Evolutionary conservation across 2,113 vertebrate genomes (phyloP).

Genomic region (Pterocles orientalis): DNA sequence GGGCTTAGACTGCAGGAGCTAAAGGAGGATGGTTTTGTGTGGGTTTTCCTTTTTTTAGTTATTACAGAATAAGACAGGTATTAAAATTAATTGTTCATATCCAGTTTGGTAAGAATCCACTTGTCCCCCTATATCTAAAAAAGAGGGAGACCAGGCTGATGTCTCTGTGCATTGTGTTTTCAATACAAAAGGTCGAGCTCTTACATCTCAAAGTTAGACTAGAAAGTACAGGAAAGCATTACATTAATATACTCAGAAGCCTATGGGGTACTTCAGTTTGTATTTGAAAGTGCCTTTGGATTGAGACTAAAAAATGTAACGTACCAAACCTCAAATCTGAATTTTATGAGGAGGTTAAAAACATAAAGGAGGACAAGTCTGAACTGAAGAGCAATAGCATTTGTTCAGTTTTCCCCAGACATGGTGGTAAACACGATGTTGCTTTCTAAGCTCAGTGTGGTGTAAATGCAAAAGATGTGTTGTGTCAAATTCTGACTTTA

Average conservation of each 20-base stretch:
- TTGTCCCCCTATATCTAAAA: background rate
- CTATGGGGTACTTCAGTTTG: background rate
- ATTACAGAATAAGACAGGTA: background rate
- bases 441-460: constrained; percentile 28
- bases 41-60: background rate
- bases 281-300: constrained; percentile 11
- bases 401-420: constrained; percentile 33
- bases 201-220: background rate
- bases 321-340: constrained; percentile 35
- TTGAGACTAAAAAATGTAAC: constrained; percentile 24
- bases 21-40: background rate
- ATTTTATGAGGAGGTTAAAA: constrained; percentile 43
- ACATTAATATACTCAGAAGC: background rate
- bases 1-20: background rate
- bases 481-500: constrained; percentile 26
- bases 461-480: constrained; percentile 49
- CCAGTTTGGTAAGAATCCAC: background rate
- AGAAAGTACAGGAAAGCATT: background rate
- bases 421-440: background rate
- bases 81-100: background rate
- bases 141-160: background rate
- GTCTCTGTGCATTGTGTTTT: background rate
- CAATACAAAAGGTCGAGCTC: background rate
- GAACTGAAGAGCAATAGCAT: background rate
- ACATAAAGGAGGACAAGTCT: background rate